Evolutionary conservation across 1,140 invertebrate genomes (phyloP).

Genomic region (Limonius californicus): DNA sequence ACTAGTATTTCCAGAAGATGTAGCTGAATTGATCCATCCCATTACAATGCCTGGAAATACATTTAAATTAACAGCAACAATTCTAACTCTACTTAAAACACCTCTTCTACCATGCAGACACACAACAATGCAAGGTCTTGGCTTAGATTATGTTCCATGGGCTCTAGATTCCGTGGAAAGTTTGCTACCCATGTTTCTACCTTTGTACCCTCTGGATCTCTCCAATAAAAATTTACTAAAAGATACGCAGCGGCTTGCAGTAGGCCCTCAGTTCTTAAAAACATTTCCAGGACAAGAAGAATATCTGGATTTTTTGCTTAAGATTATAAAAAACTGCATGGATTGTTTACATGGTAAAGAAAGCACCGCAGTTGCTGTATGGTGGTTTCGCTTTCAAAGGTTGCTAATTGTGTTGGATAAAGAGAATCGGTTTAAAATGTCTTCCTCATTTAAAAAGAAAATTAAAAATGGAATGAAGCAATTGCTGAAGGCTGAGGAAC

Average conservation of each 20-base stretch:
- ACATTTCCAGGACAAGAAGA: conserved; percentile 57
- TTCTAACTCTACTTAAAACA: conserved; percentile 55
- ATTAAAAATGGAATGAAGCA: conserved; percentile 53
- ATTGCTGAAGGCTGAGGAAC: conserved; percentile 52
- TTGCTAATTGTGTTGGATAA: conserved; percentile 52
- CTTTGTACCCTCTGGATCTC: conserved; percentile 37
- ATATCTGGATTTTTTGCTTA: conserved; percentile 53
- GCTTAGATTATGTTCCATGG: conserved; percentile 51
- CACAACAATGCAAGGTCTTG: conserved; percentile 47
- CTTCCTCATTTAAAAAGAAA: conserved; percentile 47
- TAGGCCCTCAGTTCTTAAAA: conserved; percentile 57
- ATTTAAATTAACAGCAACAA: conserved; percentile 53
- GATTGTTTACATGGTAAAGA: conserved; percentile 44
- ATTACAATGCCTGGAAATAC: conserved; percentile 53
- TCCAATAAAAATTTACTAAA: conserved; percentile 35
- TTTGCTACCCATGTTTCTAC: conserved; percentile 46
- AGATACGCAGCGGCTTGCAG: conserved; percentile 42
- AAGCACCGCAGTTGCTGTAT: conserved; percentile 50
- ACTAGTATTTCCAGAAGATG: conserved; percentile 59
- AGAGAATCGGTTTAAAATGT: conserved; percentile 46
- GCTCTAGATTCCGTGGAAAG: conserved; percentile 52
- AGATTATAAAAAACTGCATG: conserved; percentile 46
- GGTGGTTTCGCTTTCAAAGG: conserved; percentile 60
- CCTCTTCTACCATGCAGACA: conserved; percentile 51
- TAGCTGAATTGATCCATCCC: conserved; percentile 61